Evolutionary conservation across 2,888 invertebrate genomes (phyloP), one percentile per base, ranked within the genome.

Genomic region (Crossocerus cetratus): DNA sequence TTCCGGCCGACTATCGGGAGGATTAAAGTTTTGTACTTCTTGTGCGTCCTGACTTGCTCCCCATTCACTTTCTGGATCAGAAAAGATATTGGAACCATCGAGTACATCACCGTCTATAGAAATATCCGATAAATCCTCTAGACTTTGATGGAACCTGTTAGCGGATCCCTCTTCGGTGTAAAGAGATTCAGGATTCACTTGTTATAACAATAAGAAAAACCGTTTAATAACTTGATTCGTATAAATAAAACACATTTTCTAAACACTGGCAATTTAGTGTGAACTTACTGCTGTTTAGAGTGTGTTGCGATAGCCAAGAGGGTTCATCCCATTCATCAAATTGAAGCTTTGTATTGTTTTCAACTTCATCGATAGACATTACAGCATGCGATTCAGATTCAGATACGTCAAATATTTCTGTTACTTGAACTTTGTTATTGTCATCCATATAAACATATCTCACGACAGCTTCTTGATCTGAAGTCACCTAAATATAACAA

Each of bases 371-470:
- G 0, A 92, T 91, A 64, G 93, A 93, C 90, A 94, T 93, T 65
- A 94, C 92, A 21, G 93, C 92, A 64, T 93, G 92, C 23, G 93
- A 93, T 81, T 95, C 95, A 62, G 94, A 93, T 82, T 96, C 95
- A 0, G 96, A 95, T 86, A 97, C 95, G 90, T 97, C 96, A 88
- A 95, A 97, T 84, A 97, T 97, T 92, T 97, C 96, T 0, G 96
- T 96, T 84, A 97, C 94, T 91, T 96, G 95, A 84, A 96, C 94
- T 92, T 96, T 95, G 90, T 96, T 96, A 85, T 96, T 94, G 83
- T 95, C 94, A 89, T 97, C 97, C 88, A 96, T 94, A 89, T 97
- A 98, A 91, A 98, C 97, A 91, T 96, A 98, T 0, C 97, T 95
- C 92, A 98, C 96, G 8, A 97, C 92, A 0, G 97, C 95, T 83